These are phyloP conservation scores for Hypomecis atomaria DNA, from an alignment of 2,888 invertebrate species.

Conservation along the genomic window DNA sequence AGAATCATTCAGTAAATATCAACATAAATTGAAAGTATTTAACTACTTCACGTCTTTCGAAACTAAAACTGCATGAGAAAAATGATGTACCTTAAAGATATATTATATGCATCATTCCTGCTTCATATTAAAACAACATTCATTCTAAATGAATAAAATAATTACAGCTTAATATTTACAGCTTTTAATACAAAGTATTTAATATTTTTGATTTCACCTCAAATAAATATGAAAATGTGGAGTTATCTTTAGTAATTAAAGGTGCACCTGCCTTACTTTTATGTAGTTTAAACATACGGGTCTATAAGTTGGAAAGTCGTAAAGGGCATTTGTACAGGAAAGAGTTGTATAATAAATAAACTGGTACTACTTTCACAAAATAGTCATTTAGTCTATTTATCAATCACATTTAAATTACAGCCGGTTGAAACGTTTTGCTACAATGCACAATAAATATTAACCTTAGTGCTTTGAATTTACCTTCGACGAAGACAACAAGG, in stretches of 20 bases:
- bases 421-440: too few relatives aligned
- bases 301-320: constrained; percentile 24
- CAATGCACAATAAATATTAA: too few relatives aligned
- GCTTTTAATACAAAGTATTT: constrained; percentile 34
- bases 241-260: constrained; percentile 39
- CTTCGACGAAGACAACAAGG: too few relatives aligned
- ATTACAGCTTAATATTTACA: constrained; percentile 22
- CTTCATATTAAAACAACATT: constrained; percentile 29
- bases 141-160: constrained; percentile 24
- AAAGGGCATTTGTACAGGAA: constrained; percentile 18
- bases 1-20: not conserved
- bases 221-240: constrained; percentile 38
- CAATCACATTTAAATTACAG: not conserved
- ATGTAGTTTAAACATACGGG: constrained; percentile 23
- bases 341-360: constrained; percentile 13
- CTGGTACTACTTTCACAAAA: constrained; percentile 11
- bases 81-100: constrained; percentile 50
- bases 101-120: constrained; percentile 45
- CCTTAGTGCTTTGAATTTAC: too few relatives aligned
- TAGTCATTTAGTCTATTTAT: not conserved
- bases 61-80: constrained; percentile 52
- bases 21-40: not conserved
- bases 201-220: constrained; percentile 36
- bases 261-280: constrained; percentile 39
- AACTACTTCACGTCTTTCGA: constrained; percentile 43